Evolutionary conservation across 2,113 vertebrate species (phyloP), one percentile per base, ranked within the genome.

Genomic region (Cariama cristata): DNA sequence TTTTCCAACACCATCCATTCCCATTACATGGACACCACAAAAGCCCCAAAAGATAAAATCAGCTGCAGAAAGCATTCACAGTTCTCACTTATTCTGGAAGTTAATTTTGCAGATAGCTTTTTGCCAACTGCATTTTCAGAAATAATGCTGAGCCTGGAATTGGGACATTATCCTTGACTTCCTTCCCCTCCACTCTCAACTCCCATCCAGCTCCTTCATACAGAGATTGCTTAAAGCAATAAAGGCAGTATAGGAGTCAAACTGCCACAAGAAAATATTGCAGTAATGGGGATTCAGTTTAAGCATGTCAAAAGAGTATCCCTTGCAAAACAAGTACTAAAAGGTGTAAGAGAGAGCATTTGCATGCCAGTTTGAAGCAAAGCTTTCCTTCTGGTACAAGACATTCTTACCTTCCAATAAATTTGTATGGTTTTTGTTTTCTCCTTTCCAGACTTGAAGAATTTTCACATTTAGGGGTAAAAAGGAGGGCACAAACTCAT

Each of bases 21-120:
- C 71, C 52, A 52, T 63, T 90, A 81, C 62, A 68, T 26, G 63
- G 60, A 74, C 56, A 89, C 30, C 24, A 75, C 42, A 89, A 79
- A 93, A 40, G 21, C 44, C 44, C 60, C 35, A 74, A 53, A 88
- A 96, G 83, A 89, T 82, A 88, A 93, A 94, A 93, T 95, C 38
- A 68, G 9, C n/a, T 72, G n/a, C 21, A 91, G 69, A 79, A 92
- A 60, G 5, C 76, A 77, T 79, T 95, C 49, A 79, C 55, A 60
- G 12, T 86, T 88, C 74, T 76, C 66, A n/a, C 42, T 83, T 63
- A 55, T 35, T 87, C 60, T 87, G 58, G 69, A 95, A 85, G 64
- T 35, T 85, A 73, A 91, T 92, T 96, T 94, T 77, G 49, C 38
- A 86, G 86, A 67, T 5, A 47, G 4, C 18, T 68, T 91, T 94